Conservation (phyloP, 2,888 invertebrate genomes). For the Lithophane socia region DNA sequence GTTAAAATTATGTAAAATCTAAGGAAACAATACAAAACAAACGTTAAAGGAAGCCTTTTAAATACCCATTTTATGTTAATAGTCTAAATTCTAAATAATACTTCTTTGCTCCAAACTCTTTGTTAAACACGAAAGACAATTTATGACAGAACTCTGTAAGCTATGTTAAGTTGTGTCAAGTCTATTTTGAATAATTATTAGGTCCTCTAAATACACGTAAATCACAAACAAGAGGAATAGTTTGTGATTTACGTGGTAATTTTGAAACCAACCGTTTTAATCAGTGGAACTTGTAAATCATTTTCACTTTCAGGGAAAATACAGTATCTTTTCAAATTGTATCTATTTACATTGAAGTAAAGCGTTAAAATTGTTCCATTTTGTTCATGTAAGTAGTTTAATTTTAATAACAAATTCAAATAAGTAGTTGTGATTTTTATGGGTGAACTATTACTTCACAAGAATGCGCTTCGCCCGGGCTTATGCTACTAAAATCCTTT, state of each 20-base stretch:
- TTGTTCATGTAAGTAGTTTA: background rate
- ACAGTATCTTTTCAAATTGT: constrained; percentile 6
- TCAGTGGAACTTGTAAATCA: constrained; percentile 27
- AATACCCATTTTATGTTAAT: constrained; percentile 45
- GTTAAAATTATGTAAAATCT: constrained; percentile 32
- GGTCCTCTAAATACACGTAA: constrained; percentile 18
- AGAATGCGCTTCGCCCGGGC: background rate
- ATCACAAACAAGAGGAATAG: constrained; percentile 9
- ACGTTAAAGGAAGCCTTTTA: constrained; percentile 6
- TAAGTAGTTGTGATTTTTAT: too few species aligned
- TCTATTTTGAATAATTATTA: constrained; percentile 52
- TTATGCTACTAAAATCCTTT: too few species aligned
- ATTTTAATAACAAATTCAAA: too few species aligned
- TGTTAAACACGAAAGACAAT: constrained; percentile 40
- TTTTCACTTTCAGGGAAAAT: constrained; percentile 11
- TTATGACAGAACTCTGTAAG: constrained; percentile 51
- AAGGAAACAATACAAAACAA: constrained; percentile 32
- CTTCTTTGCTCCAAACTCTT: constrained; percentile 39
- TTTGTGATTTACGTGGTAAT: constrained; percentile 43
- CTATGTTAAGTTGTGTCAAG: constrained; percentile 36
- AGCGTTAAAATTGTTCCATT: background rate
- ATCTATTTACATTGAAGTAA: background rate
- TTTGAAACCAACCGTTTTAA: constrained; percentile 29
- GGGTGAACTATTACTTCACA: background rate
- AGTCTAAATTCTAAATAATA: constrained; percentile 21